A percentile compares a stretch with the other conserved stretches of the same genome.
Conservation (phyloP, 2,797 vertebrate genomes). For the Acipenser oxyrinchus region DNA sequence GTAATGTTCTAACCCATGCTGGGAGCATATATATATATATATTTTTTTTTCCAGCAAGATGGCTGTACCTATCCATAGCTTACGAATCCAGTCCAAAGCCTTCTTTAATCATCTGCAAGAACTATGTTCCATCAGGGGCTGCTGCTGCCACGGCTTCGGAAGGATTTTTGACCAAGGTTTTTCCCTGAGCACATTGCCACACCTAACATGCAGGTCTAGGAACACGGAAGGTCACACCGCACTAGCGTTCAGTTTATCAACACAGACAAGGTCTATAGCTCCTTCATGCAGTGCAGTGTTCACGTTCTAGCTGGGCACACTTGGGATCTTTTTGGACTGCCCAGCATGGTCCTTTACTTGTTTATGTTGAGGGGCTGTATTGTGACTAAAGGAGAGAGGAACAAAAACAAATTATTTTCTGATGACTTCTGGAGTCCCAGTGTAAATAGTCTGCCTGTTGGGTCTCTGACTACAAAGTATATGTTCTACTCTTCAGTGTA, state of each 20-base stretch:
- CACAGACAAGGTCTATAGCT: background rate
- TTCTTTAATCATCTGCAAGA: conserved; percentile 61
- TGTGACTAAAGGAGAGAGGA: no score
- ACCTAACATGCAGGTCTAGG: conserved; percentile 79
- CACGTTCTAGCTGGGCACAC: conserved; percentile 28
- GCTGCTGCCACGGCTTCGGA: conserved; percentile 81
- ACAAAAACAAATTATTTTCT: no score
- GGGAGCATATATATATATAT: conserved; percentile 57
- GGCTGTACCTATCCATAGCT: conserved; percentile 68
- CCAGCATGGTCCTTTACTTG: no score
- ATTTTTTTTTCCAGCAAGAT: conserved; percentile 75
- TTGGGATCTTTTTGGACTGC: no score
- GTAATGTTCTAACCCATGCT: conserved; percentile 81
- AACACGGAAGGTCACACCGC: conserved; percentile 66
- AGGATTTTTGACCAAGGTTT: conserved; percentile 99
- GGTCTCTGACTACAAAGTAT: background rate
- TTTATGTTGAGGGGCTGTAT: no score
- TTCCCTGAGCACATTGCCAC: conserved; percentile 94
- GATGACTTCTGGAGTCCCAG: background rate
- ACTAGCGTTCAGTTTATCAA: conserved; percentile 44
- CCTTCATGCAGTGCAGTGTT: conserved; percentile 60
- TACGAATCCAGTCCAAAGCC: conserved; percentile 73
- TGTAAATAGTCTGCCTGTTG: background rate
- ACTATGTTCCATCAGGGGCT: conserved; percentile 76
- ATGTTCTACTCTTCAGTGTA: conserved; percentile 44